Base-by-base conservation (phyloP, 1,140 invertebrate species). In the Argopecten irradians region DNA sequence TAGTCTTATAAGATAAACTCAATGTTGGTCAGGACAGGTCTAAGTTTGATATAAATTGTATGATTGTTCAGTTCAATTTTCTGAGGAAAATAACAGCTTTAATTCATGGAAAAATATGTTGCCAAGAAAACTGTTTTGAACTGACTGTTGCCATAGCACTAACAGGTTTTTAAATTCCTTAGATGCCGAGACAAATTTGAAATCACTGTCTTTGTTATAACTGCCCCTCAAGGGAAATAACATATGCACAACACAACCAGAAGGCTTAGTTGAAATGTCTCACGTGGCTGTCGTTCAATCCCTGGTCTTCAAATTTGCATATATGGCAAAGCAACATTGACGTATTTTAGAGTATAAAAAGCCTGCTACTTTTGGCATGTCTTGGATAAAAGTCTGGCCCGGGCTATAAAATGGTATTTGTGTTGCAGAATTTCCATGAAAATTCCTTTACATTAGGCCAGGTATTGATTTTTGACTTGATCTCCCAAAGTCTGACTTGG, bases 211-310 rank as follows among this genome's bases (percentile, higher is more conserved):
- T 71, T 71, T 71, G 55, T 71, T 71, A 22, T 28, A 71, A 71
- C n/a, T n/a, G n/a, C 55, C 55, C 55, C 55, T 28, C 55, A 71
- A 71, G 55, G 55, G 55, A 71, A 71, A 71, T 71, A 71, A 71
- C 55, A 71, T 71, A 71, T 71, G 55, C 55, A 71, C 55, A n/a
- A 71, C 55, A 71, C 55, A 71, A n/a, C 22, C 55, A 71, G n/a
- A 71, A 71, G 55, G 55, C 55, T 71, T n/a, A 71, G 55, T 71
- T n/a, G n/a, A 28, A 71, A 71, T 71, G 55, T 71, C 55, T 71
- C 55, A n/a, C 28, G 55, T 71, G 55, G 55, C 8, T 28, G 43
- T 11, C 28, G n/a, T 71, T 71, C 55, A 5, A n/a, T 28, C 28
- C 55, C 28, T 71, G 55, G 55, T 71, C 28, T 16, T n/a, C 55